Percentiles rank a stretch among this genome's conserved stretches.
These are phyloP conservation scores for Chaetops frenatus DNA, from an alignment of 2,113 vertebrate genomes.

Conservation along the genomic window DNA sequence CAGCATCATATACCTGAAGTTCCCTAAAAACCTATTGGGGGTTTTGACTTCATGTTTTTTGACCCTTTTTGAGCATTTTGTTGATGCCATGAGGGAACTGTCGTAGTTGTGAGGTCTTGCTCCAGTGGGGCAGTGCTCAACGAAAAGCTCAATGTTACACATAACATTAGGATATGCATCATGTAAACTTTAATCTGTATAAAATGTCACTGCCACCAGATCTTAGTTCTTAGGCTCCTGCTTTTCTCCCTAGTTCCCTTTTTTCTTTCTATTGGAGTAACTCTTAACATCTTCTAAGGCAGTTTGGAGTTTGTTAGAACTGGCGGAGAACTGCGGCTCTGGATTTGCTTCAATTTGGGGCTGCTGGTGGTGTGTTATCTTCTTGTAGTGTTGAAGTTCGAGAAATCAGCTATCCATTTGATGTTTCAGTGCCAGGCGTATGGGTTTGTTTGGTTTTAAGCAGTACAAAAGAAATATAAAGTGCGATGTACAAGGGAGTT, in stretches of 20 bases:
- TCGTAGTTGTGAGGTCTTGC: not conserved
- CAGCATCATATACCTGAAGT: not conserved
- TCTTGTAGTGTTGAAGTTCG: not conserved
- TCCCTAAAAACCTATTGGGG: not conserved
- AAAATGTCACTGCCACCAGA: not conserved
- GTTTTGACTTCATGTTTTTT: not conserved
- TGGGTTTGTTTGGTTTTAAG: not conserved
- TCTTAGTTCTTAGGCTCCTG: not conserved
- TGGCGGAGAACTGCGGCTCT: not conserved
- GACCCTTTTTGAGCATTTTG: not conserved
- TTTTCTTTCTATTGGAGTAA: not conserved
- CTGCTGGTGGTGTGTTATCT: not conserved
- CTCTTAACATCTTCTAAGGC: not conserved
- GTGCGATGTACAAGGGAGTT: fast-evolving
- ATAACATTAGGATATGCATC: fast-evolving
- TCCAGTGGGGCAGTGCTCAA: not conserved
- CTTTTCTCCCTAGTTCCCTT: not conserved
- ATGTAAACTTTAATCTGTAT: not conserved
- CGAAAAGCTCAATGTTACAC: fast-evolving
- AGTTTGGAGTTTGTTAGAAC: not conserved
- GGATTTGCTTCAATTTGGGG: not conserved
- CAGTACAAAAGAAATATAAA: not conserved
- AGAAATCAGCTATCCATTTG: not conserved
- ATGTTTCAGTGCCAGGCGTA: not conserved
- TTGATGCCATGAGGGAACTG: not conserved